These are phyloP conservation scores for Oriolus oriolus DNA, from an alignment of 2,113 vertebrate genomes.

Conservation along the genomic window DNA sequence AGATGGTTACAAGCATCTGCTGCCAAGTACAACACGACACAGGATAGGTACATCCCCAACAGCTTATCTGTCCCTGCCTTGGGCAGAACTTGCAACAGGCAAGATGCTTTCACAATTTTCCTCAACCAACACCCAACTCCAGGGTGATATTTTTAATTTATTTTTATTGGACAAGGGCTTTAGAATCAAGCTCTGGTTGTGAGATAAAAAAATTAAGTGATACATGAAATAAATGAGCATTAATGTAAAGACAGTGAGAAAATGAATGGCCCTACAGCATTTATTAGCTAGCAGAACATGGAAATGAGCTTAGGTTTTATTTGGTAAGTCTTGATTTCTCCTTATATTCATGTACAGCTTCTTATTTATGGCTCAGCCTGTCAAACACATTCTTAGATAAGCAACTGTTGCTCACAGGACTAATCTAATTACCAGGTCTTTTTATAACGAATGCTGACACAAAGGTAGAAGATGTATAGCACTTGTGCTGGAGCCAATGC, in stretches of 20 bases:
- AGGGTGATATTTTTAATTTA: not conserved
- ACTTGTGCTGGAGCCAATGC: slow-evolving; percentile 37
- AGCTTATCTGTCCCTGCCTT: not conserved
- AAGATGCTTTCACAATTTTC: not conserved
- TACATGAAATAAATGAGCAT: not conserved
- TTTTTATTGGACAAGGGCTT: not conserved
- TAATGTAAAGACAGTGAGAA: not conserved
- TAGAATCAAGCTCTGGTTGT: not conserved
- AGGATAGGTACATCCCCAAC: not conserved
- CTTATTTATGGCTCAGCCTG: slow-evolving; percentile 44
- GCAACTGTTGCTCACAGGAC: slow-evolving; percentile 47
- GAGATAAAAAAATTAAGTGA: not conserved
- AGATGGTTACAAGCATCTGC: not conserved
- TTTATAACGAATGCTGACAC: slow-evolving; percentile 44
- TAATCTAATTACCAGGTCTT: slow-evolving; percentile 48
- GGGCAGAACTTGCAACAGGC: not conserved
- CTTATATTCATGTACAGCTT: slow-evolving; percentile 6
- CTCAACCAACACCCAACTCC: not conserved
- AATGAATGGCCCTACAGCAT: not conserved
- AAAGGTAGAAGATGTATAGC: slow-evolving; percentile 34
- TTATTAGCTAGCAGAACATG: not conserved
- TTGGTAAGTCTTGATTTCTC: slow-evolving; percentile 16
- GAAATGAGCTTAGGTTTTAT: not conserved
- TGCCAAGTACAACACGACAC: not conserved
- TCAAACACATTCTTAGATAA: slow-evolving; percentile 45